Conservation (phyloP, 1,140 invertebrate species). For the Helicorthomorpha holstii region DNA sequence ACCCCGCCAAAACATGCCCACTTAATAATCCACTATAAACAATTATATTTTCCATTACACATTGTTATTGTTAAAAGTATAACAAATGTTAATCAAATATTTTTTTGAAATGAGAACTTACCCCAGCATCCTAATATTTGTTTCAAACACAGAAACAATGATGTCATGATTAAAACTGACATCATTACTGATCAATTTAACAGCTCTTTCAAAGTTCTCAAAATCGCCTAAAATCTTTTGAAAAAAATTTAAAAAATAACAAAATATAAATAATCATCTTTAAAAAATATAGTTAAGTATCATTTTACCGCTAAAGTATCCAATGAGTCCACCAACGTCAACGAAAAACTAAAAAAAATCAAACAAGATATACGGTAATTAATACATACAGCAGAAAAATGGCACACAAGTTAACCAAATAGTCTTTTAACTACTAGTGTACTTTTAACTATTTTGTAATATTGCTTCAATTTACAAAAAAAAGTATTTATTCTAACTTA, state of each 20-base stretch:
- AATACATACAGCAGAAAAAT: not conserved
- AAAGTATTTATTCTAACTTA: too few species aligned
- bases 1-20: constrained; percentile 75
- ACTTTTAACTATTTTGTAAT: too few species aligned
- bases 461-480: too few species aligned
- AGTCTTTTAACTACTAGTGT: too few species aligned
- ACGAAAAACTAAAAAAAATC: constrained; percentile 66
- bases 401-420: too few species aligned
- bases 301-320: constrained; percentile 72
- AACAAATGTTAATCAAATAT: too few species aligned
- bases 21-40: constrained; percentile 61
- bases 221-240: constrained; percentile 65
- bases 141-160: constrained; percentile 95
- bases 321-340: constrained; percentile 85
- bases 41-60: too few species aligned
- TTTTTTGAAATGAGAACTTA: too few species aligned
- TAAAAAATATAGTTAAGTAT: too few species aligned
- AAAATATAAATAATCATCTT: too few species aligned
- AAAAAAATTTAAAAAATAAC: too few species aligned
- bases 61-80: too few species aligned
- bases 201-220: constrained; percentile 81
- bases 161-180: constrained; percentile 87
- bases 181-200: constrained; percentile 65
- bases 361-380: not conserved
- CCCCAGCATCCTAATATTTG: constrained; percentile 92